phyloP scores from a whole-genome alignment of 2,888 invertebrate species.

The Pristionchus japonicus region DNA sequence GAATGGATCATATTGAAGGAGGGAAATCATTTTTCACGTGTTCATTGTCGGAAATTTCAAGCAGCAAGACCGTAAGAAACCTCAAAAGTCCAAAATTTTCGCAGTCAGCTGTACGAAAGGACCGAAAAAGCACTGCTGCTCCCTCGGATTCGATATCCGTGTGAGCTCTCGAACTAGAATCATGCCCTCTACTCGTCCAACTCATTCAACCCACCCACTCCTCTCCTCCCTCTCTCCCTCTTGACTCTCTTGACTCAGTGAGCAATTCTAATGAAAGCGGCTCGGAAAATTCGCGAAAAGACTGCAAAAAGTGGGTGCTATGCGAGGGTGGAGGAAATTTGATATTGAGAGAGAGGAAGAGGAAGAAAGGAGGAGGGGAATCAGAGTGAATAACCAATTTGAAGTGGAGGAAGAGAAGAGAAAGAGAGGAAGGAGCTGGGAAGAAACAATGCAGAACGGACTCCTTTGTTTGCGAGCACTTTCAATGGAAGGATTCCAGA shows the following conservation, averaged over 20 bases:
- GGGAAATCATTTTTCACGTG: no score
- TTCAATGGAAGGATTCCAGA: not conserved
- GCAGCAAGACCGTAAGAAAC: no score
- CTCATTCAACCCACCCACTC: not conserved
- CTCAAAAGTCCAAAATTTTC: not conserved
- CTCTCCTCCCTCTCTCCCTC: not conserved
- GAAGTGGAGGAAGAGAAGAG: not conserved
- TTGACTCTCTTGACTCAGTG: not conserved
- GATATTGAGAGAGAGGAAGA: not conserved
- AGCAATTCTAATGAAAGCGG: not conserved
- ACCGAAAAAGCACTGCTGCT: constrained; percentile 17
- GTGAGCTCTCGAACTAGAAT: not conserved
- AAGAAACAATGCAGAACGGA: constrained; percentile 18
- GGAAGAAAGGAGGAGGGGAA: not conserved
- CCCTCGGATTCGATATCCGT: not conserved
- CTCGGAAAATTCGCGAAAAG: not conserved
- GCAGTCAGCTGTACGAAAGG: not conserved
- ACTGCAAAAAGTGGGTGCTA: not conserved
- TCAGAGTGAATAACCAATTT: constrained; percentile 39
- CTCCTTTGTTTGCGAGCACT: not conserved
- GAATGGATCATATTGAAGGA: no score
- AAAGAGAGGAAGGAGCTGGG: not conserved
- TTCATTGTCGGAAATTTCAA: no score
- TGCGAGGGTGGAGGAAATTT: constrained; percentile 40
- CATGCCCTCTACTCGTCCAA: not conserved